Evolutionary conservation across 2,797 vertebrate genomes (phyloP).

Genomic region (Oreochromis mossambicus): DNA sequence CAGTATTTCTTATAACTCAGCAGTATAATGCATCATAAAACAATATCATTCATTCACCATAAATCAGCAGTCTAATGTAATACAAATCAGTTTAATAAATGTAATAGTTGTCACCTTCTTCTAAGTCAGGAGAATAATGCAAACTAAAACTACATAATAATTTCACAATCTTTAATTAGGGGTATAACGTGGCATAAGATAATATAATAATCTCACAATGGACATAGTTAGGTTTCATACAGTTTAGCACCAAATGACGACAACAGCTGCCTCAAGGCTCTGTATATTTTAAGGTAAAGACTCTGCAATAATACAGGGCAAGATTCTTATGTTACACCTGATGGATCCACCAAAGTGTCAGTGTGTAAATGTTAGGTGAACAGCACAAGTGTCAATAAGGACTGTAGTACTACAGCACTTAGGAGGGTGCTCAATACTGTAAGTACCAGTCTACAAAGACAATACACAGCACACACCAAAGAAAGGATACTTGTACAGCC

Average conservation of each 20-base stretch:
- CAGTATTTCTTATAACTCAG: too few relatives aligned
- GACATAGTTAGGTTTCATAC: not conserved
- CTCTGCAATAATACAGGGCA: not conserved
- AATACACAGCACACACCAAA: not conserved
- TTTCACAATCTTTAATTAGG: too few relatives aligned
- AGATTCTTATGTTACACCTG: not conserved
- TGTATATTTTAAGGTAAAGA: not conserved
- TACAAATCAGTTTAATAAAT: too few relatives aligned
- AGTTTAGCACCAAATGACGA: not conserved
- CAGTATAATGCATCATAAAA: too few relatives aligned
- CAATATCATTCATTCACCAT: too few relatives aligned
- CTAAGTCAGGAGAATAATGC: too few relatives aligned
- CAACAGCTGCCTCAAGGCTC: not conserved
- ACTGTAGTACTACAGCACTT: not conserved
- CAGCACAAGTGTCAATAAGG: not conserved
- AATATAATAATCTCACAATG: too few relatives aligned
- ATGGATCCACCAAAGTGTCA: not conserved
- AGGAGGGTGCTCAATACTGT: not conserved
- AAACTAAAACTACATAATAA: too few relatives aligned
- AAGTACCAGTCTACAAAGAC: not conserved
- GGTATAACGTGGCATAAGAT: too few relatives aligned
- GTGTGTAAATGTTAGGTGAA: not conserved
- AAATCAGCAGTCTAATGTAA: too few relatives aligned
- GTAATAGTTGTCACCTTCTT: too few relatives aligned
- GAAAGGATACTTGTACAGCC: not conserved